phyloP scores from a whole-genome alignment of 2,113 vertebrate species.

The Gavia stellata region DNA sequence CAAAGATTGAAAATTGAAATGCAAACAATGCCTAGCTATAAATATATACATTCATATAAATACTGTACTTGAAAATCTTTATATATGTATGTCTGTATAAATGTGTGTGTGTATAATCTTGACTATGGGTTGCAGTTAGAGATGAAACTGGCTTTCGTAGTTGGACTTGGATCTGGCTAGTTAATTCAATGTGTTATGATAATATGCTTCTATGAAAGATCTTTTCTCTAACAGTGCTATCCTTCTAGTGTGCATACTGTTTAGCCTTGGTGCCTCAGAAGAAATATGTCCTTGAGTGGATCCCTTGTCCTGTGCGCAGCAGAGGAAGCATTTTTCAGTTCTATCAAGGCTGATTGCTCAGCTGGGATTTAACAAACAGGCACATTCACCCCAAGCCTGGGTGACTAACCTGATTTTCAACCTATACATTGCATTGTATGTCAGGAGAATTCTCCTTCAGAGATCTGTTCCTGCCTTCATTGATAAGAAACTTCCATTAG shows the following conservation, averaged over 20 bases:
- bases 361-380: not conserved
- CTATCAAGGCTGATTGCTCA: not conserved
- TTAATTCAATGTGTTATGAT: not conserved
- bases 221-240: not conserved
- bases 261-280: not conserved
- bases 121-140: not conserved
- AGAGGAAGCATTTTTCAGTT: not conserved
- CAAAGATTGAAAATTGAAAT: not conserved
- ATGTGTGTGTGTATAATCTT: not conserved
- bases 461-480: not conserved
- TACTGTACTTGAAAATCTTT: not conserved
- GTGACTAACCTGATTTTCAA: not conserved
- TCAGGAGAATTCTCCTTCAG: conserved; percentile 41
- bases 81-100: not conserved
- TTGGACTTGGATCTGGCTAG: not conserved
- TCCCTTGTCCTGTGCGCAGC: not conserved
- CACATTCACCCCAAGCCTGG: not conserved
- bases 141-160: not conserved
- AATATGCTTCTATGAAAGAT: not conserved
- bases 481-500: not conserved
- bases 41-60: not conserved
- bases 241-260: not conserved
- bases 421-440: not conserved
- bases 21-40: not conserved
- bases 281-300: not conserved